Percentiles rank a stretch among this genome's conserved stretches.
phyloP scores from a whole-genome alignment of 2,888 invertebrate species.

The Lottia scabra region DNA sequence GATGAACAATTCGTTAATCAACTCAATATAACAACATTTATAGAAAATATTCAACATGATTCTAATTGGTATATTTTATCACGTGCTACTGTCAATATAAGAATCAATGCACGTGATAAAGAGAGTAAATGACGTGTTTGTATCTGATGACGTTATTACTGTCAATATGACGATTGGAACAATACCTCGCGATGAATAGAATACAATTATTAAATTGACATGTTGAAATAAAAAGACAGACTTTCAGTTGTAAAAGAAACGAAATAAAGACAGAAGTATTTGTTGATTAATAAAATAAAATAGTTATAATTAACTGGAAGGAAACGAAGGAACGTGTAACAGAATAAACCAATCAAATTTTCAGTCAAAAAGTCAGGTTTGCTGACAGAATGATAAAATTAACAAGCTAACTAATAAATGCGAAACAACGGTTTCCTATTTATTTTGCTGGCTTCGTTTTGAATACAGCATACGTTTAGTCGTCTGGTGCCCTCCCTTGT shows the following conservation, averaged over 20 bases:
- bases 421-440: constrained; percentile 1
- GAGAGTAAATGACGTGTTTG: not conserved
- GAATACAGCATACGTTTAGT: not conserved
- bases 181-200: not conserved
- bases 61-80: not conserved
- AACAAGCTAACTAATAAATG: not conserved
- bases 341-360: not conserved
- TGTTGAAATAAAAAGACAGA: too few relatives aligned
- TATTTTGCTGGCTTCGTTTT: not conserved
- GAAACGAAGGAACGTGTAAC: not conserved
- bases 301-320: not conserved
- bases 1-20: too few relatives aligned
- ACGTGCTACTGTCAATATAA: not conserved
- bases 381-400: not conserved
- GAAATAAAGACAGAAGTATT: not conserved
- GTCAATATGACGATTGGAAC: not conserved
- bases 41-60: not conserved
- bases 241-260: too few relatives aligned
- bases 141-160: not conserved
- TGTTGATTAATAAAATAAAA: not conserved
- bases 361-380: not conserved
- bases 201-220: too few relatives aligned
- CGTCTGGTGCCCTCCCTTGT: not conserved
- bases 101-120: not conserved
- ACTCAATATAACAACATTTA: too few relatives aligned